Percentiles rank a stretch among this genome's conserved stretches.
Evolutionary conservation across 2,888 invertebrate species (phyloP).

Genomic region (Plebejus argus): DNA sequence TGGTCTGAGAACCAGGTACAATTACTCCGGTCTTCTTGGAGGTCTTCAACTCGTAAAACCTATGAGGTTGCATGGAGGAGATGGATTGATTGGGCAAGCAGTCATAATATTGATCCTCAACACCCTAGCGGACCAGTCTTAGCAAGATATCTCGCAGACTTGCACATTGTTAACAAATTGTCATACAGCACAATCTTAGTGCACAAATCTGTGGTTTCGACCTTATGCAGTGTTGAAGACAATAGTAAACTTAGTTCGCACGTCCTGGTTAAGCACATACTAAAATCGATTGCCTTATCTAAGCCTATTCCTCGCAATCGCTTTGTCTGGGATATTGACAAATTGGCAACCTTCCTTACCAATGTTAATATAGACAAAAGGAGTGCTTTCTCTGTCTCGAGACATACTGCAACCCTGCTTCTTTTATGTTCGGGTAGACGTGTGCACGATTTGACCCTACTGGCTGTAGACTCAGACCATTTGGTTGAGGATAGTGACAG

Average conservation of each 20-base stretch:
- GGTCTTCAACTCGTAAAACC: slow-evolving; percentile 39
- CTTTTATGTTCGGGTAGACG: slow-evolving; percentile 36
- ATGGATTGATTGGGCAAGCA: slow-evolving; percentile 41
- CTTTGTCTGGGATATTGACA: slow-evolving; percentile 36
- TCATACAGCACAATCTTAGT: slow-evolving; percentile 38
- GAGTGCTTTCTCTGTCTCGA: too few relatives aligned
- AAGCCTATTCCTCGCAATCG: slow-evolving; percentile 32
- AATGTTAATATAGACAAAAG: too few relatives aligned
- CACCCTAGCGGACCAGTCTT: slow-evolving; percentile 32
- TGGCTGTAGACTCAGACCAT: background rate
- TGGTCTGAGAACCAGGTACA: slow-evolving; percentile 36
- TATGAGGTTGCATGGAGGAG: slow-evolving; percentile 43
- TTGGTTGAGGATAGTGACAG: background rate
- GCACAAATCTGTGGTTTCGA: slow-evolving; percentile 40
- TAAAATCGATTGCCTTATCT: slow-evolving; percentile 35
- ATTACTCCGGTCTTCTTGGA: slow-evolving; percentile 38
- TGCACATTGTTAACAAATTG: slow-evolving; percentile 35
- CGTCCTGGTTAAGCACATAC: slow-evolving; percentile 36
- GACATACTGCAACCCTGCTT: too few relatives aligned
- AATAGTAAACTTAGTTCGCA: slow-evolving; percentile 32
- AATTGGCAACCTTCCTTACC: too few relatives aligned
- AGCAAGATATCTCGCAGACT: slow-evolving; percentile 39
- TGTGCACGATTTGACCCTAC: slow-evolving; percentile 37
- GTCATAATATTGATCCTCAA: slow-evolving; percentile 34
- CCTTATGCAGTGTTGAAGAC: slow-evolving; percentile 36